phyloP scores from a whole-genome alignment of 2,888 invertebrate genomes.

The Scelioninae gen. 2 region DNA sequence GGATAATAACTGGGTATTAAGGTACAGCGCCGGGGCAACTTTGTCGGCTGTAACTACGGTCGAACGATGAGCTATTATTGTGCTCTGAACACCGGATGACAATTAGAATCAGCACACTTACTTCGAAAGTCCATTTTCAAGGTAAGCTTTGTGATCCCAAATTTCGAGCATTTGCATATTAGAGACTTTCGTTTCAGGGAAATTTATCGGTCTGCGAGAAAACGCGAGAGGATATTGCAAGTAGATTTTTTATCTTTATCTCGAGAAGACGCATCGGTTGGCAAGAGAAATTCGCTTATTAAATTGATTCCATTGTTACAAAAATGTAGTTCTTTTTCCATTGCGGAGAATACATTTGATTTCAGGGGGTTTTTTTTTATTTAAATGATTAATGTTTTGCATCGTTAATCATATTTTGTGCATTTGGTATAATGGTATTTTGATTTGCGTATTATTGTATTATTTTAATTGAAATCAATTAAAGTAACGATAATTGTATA shows the following conservation, averaged over 20 bases:
- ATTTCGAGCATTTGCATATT: slow-evolving; percentile 23
- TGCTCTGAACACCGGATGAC: slow-evolving; percentile 12
- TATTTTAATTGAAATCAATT: no score
- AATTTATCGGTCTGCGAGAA: slow-evolving; percentile 22
- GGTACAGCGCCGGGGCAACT: slow-evolving; percentile 12
- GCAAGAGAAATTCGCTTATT: slow-evolving; percentile 2
- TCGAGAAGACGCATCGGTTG: slow-evolving; percentile 1
- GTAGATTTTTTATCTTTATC: not conserved
- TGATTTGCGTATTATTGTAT: no score
- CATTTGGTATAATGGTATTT: no score
- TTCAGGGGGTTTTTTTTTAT: no score
- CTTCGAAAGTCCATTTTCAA: slow-evolving; percentile 27
- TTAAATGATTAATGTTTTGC: no score
- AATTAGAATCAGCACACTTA: slow-evolving; percentile 27
- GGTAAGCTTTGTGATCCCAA: slow-evolving; percentile 13
- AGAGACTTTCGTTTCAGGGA: slow-evolving; percentile 31
- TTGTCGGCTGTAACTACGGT: slow-evolving; percentile 30
- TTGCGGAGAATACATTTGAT: no score
- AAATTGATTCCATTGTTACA: not conserved
- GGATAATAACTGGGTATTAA: slow-evolving; percentile 35
- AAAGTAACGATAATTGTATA: no score
- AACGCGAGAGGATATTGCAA: not conserved
- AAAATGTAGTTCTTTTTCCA: no score
- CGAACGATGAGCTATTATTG: slow-evolving; percentile 23
- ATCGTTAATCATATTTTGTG: no score